A percentile compares a stretch with the other conserved stretches of the same genome.
phyloP scores from a whole-genome alignment of 1,140 invertebrate species.

The Scaptomyza graminum region DNA sequence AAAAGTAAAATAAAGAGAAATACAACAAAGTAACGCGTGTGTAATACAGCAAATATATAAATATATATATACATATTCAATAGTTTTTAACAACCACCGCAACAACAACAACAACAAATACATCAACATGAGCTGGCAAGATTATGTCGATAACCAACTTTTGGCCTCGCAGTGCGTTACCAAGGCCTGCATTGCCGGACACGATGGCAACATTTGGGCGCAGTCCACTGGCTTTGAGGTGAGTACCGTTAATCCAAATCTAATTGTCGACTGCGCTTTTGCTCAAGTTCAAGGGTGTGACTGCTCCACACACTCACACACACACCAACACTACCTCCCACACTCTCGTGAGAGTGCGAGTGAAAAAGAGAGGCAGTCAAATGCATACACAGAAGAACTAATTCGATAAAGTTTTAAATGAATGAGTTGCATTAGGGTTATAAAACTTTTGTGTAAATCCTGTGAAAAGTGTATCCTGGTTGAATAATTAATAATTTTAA shows the following conservation, averaged over 20 bases:
- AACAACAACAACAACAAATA: constrained; percentile 61
- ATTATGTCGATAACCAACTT: constrained; percentile 98
- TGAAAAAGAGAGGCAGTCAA: constrained; percentile 14
- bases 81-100: constrained; percentile 49
- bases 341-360: constrained; percentile 2
- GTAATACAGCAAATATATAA: constrained; percentile 48
- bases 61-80: constrained; percentile 39
- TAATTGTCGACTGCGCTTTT: constrained; percentile 42
- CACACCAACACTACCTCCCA: constrained; percentile 26
- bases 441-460: background rate
- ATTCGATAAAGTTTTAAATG: background rate
- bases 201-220: constrained; percentile 97
- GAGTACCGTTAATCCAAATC: constrained; percentile 84
- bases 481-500: too few relatives aligned
- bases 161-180: constrained; percentile 95
- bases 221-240: constrained; percentile 96
- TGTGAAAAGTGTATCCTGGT: background rate
- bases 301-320: constrained; percentile 12
- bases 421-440: background rate
- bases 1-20: constrained; percentile 37
- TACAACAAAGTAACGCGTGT: constrained; percentile 57
- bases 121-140: constrained; percentile 95
- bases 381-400: constrained; percentile 35
- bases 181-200: constrained; percentile 96
- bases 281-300: constrained; percentile 83